These are phyloP conservation scores for Periophthalmus modestus DNA, from an alignment of 2,113 vertebrate genomes.

Conservation along the genomic window DNA sequence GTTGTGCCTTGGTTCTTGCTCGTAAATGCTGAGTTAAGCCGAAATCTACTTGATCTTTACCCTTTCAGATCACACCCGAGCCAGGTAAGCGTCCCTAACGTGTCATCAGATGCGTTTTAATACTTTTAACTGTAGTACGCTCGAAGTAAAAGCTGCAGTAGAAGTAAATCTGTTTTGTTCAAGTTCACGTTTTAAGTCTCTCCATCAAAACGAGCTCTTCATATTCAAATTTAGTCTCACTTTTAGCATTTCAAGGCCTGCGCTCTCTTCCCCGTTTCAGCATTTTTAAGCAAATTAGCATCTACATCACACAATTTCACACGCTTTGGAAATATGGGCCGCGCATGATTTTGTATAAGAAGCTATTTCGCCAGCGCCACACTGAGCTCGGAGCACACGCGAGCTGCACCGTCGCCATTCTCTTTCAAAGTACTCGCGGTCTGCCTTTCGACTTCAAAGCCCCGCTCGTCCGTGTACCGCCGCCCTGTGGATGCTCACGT, in stretches of 20 bases:
- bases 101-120: too few species aligned
- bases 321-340: not conserved
- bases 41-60: too few species aligned
- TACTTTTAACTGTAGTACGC: too few species aligned
- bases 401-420: not conserved
- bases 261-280: conserved; percentile 10
- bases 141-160: too few species aligned
- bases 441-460: not conserved
- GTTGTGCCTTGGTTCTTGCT: too few species aligned
- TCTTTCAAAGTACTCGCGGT: not conserved
- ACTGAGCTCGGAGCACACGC: not conserved
- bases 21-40: too few species aligned
- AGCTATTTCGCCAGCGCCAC: not conserved
- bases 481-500: not conserved
- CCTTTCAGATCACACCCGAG: too few species aligned
- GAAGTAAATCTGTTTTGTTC: too few species aligned
- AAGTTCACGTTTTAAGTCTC: too few species aligned
- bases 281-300: conserved; percentile 1
- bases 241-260: not conserved
- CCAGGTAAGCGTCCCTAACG: too few species aligned
- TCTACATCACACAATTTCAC: not conserved
- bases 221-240: not conserved
- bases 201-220: not conserved
- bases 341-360: conserved; percentile 1
- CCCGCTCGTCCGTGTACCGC: not conserved